Percentiles rank a stretch among this genome's conserved stretches.
These are phyloP conservation scores for Onychostoma macrolepis DNA, from an alignment of 2,113 vertebrate genomes.

Conservation along the genomic window DNA sequence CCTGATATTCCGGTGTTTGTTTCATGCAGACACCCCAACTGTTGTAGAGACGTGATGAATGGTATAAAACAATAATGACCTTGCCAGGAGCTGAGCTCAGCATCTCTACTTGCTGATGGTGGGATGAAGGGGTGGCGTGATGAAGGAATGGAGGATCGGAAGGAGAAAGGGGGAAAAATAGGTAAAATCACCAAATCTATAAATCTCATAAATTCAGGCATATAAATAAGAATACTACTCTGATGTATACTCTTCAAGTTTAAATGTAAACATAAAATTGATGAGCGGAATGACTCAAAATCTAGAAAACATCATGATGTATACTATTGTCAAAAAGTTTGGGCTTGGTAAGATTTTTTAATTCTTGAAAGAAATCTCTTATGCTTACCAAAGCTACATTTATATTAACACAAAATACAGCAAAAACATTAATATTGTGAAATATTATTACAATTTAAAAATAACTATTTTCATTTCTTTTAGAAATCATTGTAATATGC, in stretches of 20 bases:
- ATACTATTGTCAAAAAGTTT: not conserved
- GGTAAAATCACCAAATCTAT: not conserved
- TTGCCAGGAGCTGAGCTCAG: constrained; percentile 78
- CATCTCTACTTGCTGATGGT: constrained; percentile 78
- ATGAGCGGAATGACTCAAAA: not conserved
- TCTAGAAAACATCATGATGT: not conserved
- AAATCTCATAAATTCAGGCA: not conserved
- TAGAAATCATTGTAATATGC: no score
- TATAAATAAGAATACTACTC: not conserved
- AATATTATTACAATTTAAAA: no score
- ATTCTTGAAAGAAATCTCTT: no score
- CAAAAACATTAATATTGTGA: no score
- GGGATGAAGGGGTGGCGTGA: not conserved
- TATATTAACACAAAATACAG: no score
- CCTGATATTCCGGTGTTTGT: not conserved
- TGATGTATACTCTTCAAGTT: not conserved
- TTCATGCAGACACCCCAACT: constrained; percentile 19
- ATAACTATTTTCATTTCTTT: no score
- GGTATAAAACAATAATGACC: constrained; percentile 71
- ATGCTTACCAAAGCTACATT: no score
- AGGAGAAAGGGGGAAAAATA: not conserved
- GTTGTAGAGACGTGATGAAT: not conserved
- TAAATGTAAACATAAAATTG: not conserved
- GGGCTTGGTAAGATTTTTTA: not conserved
- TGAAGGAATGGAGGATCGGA: not conserved